Percentiles rank a stretch among this genome's conserved stretches.
Evolutionary conservation across 2,888 invertebrate species (phyloP).

Genomic region (Drosophila buzzatii): DNA sequence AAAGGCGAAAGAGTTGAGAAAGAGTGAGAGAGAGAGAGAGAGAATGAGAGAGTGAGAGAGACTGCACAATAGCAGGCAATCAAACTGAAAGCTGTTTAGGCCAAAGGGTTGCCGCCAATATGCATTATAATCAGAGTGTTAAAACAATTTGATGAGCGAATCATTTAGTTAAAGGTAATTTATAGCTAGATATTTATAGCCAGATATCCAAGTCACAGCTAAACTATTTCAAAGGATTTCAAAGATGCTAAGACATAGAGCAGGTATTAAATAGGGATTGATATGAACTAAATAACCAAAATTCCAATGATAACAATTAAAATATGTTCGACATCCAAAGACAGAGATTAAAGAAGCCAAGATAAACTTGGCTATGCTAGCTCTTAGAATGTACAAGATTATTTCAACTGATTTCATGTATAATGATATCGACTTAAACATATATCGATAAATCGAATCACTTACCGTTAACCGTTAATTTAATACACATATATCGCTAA

Average conservation of each 20-base stretch:
- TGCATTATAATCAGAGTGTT: conserved; percentile 3
- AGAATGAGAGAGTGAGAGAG: not conserved
- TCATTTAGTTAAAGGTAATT: not conserved
- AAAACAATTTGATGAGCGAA: conserved; percentile 6
- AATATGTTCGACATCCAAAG: too few relatives aligned
- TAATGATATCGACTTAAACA: too few relatives aligned
- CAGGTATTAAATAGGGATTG: not conserved
- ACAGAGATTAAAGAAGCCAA: too few relatives aligned
- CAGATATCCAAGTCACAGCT: too few relatives aligned
- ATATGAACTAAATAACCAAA: not conserved
- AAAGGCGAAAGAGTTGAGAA: conserved; percentile 7
- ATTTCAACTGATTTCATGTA: too few relatives aligned
- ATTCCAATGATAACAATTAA: not conserved
- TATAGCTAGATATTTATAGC: too few relatives aligned
- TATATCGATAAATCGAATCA: too few relatives aligned
- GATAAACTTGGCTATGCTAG: too few relatives aligned
- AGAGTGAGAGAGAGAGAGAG: not conserved
- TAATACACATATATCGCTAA: too few relatives aligned
- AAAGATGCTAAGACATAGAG: not conserved
- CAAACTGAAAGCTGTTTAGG: not conserved
- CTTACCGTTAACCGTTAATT: too few relatives aligned
- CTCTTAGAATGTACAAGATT: too few relatives aligned
- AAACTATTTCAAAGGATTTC: not conserved
- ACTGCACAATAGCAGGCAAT: not conserved
- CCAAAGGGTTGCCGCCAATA: conserved; percentile 2